These are phyloP conservation scores for Syngnathus floridae DNA, from an alignment of 2,113 vertebrate species.

Conservation along the genomic window DNA sequence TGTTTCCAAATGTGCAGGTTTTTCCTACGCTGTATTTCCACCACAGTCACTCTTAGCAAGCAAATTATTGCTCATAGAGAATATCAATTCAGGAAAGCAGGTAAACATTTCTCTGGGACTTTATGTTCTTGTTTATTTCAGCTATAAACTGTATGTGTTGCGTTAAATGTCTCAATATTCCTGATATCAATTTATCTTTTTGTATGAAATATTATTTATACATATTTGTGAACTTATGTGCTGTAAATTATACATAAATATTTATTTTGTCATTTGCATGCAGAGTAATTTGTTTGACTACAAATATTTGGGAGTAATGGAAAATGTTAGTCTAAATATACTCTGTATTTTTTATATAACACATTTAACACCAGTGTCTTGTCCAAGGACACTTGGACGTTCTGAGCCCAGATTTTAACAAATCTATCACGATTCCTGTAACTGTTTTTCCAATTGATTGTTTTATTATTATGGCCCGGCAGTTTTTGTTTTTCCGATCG, in stretches of 20 bases:
- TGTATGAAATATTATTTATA: conserved; percentile 75
- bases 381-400: too few species aligned
- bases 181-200: conserved; percentile 57
- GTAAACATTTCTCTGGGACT: conserved; percentile 9
- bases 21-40: conserved; percentile 45
- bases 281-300: conserved; percentile 46
- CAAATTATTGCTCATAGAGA: conserved; percentile 15
- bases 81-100: conserved; percentile 5
- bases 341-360: background rate
- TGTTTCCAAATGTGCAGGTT: conserved; percentile 34
- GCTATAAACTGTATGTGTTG: conserved; percentile 10
- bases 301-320: too few species aligned
- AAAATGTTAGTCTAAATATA: background rate
- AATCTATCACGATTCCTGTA: too few species aligned
- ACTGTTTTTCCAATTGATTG: too few species aligned
- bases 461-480: too few species aligned
- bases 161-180: conserved; percentile 36
- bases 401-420: too few species aligned
- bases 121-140: background rate
- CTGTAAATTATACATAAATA: conserved; percentile 76
- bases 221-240: conserved; percentile 62
- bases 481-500: background rate
- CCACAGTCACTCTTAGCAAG: conserved; percentile 34
- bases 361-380: too few species aligned
- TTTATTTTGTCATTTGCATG: conserved; percentile 78